Evolutionary conservation across 2,113 vertebrate genomes (phyloP).

Genomic region (Ageneiosus marmoratus): DNA sequence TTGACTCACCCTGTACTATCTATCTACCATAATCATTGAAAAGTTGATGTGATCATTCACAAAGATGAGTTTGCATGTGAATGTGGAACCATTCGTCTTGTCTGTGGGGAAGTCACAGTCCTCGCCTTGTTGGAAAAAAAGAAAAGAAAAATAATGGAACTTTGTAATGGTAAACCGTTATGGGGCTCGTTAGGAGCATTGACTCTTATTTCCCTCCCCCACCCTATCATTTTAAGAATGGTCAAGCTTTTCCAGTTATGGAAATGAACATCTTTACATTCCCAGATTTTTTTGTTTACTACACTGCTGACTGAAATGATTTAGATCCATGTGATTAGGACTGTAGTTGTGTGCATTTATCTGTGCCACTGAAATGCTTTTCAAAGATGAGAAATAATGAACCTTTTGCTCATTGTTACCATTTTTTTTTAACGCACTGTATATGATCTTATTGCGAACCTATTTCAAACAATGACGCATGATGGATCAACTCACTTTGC

Average conservation of each 20-base stretch:
- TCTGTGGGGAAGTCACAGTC: too few species aligned
- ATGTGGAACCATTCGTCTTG: too few species aligned
- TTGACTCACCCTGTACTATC: too few species aligned
- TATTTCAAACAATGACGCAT: background rate
- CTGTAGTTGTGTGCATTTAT: background rate
- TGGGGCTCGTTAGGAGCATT: background rate
- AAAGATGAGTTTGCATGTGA: too few species aligned
- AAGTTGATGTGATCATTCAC: too few species aligned
- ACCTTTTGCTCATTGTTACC: background rate
- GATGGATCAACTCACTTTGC: constrained; percentile 16
- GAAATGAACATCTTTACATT: too few species aligned
- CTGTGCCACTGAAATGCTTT: background rate
- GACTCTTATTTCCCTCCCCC: too few species aligned
- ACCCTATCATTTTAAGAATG: background rate
- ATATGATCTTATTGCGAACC: background rate
- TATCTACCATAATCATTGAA: too few species aligned
- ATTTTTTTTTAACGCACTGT: background rate
- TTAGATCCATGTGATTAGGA: background rate
- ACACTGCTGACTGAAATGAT: background rate
- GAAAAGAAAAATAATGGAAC: too few species aligned
- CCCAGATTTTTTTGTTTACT: too few species aligned
- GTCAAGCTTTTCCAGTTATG: background rate
- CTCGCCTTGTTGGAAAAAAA: background rate
- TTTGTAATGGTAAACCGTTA: too few species aligned
- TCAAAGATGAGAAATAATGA: background rate